Evolutionary conservation across 1,140 invertebrate species (phyloP), one percentile per base, ranked within the genome.

Genomic region (Brachystomella parvula): DNA sequence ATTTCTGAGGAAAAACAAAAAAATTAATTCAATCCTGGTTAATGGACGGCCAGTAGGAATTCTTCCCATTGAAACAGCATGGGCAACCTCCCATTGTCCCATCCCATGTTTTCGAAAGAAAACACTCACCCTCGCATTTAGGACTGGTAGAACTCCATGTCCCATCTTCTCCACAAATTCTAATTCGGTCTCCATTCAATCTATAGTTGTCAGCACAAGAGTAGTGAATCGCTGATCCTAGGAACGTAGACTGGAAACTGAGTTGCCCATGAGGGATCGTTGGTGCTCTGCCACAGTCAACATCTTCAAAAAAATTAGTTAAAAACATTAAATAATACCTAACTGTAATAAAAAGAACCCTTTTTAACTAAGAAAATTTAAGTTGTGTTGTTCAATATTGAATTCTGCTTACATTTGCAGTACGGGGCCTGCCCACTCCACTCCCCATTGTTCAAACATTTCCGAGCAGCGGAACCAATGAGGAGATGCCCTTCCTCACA

Each of bases 201-300:
- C 86, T 82, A 76, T 94, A 94, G 74, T 91, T 71, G 0, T 32
- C 47, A 17, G 72, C 67, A 44, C 72, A 73, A 2, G 65, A 53
- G 60, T 73, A 73, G 2, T 29, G 49, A 6, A 71, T 67, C 33
- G 59, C 56, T 6, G 64, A 92, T 39, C 85, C 88, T 19, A 94
- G 77, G 75, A 89, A 86, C 6, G 90, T 92, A 6, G 86, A 89
- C 6, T 35, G 66, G 31, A 70, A 93, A 32, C 85, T 83, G 2
- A 88, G 81, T 21, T 84, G 83, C 17, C 93, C 94, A 75, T 92
- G 91, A 0, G 85, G 79, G 63, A 95, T 78, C 0, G 86, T 83
- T 19, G 87, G 82, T 1, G 96, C 87, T 75, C 88, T 85, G 6
- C 90, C 92, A 77, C 94, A 96, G 73, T 95, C 89, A 53, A 96